These are phyloP conservation scores for Nesospiza acunhae DNA, from an alignment of 2,113 vertebrate species.

Conservation along the genomic window DNA sequence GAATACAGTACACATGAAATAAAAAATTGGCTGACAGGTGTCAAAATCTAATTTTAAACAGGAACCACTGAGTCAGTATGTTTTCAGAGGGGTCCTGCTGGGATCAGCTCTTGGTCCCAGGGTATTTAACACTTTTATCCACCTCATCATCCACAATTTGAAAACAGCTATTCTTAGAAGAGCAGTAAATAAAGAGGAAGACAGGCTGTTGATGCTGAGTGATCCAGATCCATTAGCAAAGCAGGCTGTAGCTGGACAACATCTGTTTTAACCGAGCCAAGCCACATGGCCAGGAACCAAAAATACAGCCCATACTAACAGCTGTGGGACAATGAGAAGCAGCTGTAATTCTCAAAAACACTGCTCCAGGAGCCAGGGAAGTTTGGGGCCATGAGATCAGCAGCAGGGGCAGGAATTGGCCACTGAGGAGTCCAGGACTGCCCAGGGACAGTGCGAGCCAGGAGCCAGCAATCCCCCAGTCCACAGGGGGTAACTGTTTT, in stretches of 20 bases:
- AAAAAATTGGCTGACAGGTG: slow-evolving; percentile 42
- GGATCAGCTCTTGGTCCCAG: not conserved
- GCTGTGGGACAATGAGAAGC: not conserved
- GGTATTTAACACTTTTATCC: slow-evolving; percentile 33
- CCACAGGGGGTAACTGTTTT: not conserved
- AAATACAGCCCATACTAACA: not conserved
- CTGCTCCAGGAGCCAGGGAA: not conserved
- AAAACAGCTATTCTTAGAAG: slow-evolving; percentile 43
- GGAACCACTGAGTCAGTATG: slow-evolving; percentile 11
- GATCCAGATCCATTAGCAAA: not conserved
- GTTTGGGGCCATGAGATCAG: not conserved
- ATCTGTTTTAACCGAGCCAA: slow-evolving; percentile 29
- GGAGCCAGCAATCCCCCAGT: not conserved
- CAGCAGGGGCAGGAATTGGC: not conserved
- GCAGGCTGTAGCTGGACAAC: slow-evolving; percentile 19
- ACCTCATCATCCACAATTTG: slow-evolving; percentile 16
- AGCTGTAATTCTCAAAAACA: not conserved
- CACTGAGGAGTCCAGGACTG: not conserved
- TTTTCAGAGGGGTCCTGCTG: slow-evolving; percentile 37
- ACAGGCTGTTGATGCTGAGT: not conserved
- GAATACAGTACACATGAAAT: not conserved
- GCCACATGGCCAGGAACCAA: slow-evolving; percentile 12
- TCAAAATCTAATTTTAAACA: slow-evolving; percentile 48
- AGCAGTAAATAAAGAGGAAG: slow-evolving; percentile 43
- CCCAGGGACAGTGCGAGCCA: not conserved